phyloP scores from a whole-genome alignment of 2,797 vertebrate species.

The Anabacerthia variegaticeps region DNA sequence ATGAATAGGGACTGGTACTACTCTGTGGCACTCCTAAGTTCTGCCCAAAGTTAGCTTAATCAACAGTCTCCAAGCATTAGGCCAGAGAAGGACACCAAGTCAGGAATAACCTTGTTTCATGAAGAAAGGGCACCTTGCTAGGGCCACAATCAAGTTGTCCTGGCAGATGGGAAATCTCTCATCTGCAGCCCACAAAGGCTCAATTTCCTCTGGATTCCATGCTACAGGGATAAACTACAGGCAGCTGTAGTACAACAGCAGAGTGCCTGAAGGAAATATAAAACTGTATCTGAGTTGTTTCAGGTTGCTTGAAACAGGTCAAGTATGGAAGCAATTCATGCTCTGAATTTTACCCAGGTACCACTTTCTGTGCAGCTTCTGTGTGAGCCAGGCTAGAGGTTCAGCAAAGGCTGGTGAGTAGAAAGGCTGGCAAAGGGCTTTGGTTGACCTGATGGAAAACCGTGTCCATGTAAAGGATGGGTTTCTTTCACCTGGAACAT shows the following conservation, averaged over 20 bases:
- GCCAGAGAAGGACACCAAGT: neutral
- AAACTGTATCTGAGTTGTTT: neutral
- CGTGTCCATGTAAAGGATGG: neutral
- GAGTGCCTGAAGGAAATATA: neutral
- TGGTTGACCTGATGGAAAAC: neutral
- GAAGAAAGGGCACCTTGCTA: neutral
- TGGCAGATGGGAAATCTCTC: neutral
- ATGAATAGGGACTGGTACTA: neutral
- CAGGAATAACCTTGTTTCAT: neutral
- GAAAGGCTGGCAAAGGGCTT: neutral
- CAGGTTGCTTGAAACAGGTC: neutral
- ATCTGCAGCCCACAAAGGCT: neutral
- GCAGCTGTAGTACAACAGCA: neutral
- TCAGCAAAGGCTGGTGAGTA: neutral
- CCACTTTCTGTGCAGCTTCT: neutral
- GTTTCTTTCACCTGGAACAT: neutral
- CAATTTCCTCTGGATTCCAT: neutral
- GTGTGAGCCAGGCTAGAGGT: neutral
- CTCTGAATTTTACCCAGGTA: neutral
- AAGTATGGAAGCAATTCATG: neutral
- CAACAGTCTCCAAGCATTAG: neutral
- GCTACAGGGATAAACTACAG: neutral
- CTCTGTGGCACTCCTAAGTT: neutral
- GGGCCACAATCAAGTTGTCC: neutral
- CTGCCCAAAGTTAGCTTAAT: neutral